Conservation (phyloP, 1,140 invertebrate genomes). For the Drosophila jambulina region DNA sequence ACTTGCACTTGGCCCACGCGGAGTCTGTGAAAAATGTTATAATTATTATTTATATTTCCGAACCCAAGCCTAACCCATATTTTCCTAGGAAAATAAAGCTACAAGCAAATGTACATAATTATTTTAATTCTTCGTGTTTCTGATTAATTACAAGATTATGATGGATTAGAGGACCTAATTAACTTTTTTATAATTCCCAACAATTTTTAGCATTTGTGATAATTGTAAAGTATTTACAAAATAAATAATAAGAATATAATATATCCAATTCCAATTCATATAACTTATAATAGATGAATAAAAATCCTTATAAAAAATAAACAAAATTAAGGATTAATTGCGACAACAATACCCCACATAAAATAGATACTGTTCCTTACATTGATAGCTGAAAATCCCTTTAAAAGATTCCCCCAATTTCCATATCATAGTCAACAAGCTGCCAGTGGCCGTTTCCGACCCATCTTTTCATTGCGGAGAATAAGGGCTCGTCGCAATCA, state of each 20-base stretch:
- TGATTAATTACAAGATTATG: constrained; percentile 3
- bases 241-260: not conserved
- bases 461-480: constrained; percentile 19
- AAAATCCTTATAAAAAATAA: not conserved
- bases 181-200: too few relatives aligned
- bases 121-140: not conserved
- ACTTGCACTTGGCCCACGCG: constrained; percentile 44
- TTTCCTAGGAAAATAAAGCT: not conserved
- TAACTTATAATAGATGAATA: not conserved
- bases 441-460: constrained; percentile 29
- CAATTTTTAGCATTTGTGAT: not conserved
- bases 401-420: not conserved
- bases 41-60: constrained; percentile 68
- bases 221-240: not conserved
- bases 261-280: not conserved
- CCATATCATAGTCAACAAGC: constrained; percentile 12
- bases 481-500: constrained; percentile 49
- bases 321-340: not conserved
- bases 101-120: constrained; percentile 1
- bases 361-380: not conserved
- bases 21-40: constrained; percentile 52
- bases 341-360: not conserved
- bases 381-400: not conserved
- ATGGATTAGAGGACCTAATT: too few relatives aligned
- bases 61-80: constrained; percentile 21